Evolutionary conservation across 2,797 vertebrate species (phyloP).

Genomic region (Hydrocynus forskahlii): DNA sequence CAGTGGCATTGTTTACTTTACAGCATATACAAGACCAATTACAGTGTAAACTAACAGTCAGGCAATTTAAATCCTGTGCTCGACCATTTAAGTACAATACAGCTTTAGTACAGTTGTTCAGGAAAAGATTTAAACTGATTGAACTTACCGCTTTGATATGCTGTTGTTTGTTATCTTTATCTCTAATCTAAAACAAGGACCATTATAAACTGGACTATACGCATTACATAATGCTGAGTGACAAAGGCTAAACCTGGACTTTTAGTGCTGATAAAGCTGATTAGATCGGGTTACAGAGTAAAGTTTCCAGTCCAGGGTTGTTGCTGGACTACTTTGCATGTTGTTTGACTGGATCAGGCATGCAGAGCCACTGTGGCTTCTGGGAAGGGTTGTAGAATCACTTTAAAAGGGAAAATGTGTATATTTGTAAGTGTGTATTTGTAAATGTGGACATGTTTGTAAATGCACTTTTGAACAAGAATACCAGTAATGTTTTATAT

Average conservation of each 20-base stretch:
- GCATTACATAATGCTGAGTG: neutral
- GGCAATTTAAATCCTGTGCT: neutral
- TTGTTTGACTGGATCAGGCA: slow-evolving; percentile 64
- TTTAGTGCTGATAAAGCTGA: slow-evolving; percentile 21
- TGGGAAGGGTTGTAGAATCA: slow-evolving; percentile 29
- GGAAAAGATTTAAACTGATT: slow-evolving; percentile 13
- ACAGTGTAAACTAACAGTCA: slow-evolving; percentile 27
- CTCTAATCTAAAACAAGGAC: neutral
- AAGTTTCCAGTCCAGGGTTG: slow-evolving; percentile 53
- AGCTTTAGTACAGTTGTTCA: neutral
- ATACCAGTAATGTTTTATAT: neutral
- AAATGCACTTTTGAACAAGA: neutral
- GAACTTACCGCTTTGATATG: slow-evolving; percentile 7
- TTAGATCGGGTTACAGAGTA: slow-evolving; percentile 29
- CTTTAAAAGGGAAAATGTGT: slow-evolving; percentile 12
- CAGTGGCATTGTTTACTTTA: slow-evolving; percentile 40
- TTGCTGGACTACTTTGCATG: slow-evolving; percentile 67
- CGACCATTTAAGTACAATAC: slow-evolving; percentile 21
- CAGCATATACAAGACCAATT: slow-evolving; percentile 23
- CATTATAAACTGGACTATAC: neutral
- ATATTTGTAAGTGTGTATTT: neutral
- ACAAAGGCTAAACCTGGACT: slow-evolving; percentile 13
- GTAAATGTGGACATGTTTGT: neutral
- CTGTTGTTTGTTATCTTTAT: slow-evolving; percentile 9
- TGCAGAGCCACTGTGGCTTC: slow-evolving; percentile 3